Evolutionary conservation across 2,113 vertebrate genomes (phyloP), one percentile per base, ranked within the genome.

Genomic region (Odontesthes bonariensis): DNA sequence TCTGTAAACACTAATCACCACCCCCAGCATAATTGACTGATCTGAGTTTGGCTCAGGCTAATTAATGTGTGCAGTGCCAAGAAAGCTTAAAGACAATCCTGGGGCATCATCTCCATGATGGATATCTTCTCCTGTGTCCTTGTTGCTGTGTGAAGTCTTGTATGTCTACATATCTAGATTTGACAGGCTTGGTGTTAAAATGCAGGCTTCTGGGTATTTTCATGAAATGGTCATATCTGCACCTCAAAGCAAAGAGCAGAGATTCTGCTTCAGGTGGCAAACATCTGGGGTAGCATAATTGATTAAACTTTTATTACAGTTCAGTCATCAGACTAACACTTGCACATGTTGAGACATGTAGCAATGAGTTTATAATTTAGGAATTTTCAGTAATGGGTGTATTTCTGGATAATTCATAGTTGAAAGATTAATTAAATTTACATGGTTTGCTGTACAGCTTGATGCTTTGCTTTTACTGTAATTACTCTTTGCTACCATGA

Each of bases 71-170:
- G 83, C 84, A 79, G 83, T 51, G 73, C 76, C 78, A 85, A 83
- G 61, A 80, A 88, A 93, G 92, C 89, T 94, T 92, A 92, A 72
- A 87, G 89, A 91, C 82, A 91, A 94, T 91, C 86, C 91, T n/a
- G 14, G 46, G 52, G 75, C 90, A 88, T 92, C 90, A 89, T 89
- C 73, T 22, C 32, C 55, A 72, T 90, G 89, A 93, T 90, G 61
- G 80, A 91, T 92, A 66, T 73, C 80, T 82, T 76, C 44, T 65
- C 62, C 63, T 2, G 23, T 73, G 80, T 70, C 85, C 88, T 85
- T 75, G 73, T 88, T 77, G 56, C 79, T 70, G 80, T 47, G 75
- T 84, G 74, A 84, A 83, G 77, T 78, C 83, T 81, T 59, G 57
- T 82, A 79, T 75, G 84, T 87, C 89, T 87, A 84, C 85, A 81